phyloP scores from a whole-genome alignment of 2,797 vertebrate species.

The Paguma larvata region DNA sequence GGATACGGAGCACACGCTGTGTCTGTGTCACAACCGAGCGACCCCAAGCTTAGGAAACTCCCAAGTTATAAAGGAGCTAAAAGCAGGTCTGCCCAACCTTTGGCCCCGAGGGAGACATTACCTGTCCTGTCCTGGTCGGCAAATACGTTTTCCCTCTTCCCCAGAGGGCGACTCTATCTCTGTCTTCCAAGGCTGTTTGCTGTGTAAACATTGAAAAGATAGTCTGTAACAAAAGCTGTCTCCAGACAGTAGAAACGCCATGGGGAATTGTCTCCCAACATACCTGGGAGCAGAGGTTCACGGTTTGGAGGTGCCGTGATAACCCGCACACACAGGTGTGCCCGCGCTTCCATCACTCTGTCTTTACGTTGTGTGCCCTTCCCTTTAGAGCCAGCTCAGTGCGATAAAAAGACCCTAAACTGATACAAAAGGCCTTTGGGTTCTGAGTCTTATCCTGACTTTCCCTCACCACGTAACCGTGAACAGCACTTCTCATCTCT shows the following conservation, averaged over 20 bases:
- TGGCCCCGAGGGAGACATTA: not conserved
- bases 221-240: not conserved
- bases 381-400: not conserved
- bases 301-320: not conserved
- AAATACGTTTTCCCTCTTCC: not conserved
- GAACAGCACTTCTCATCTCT: not conserved
- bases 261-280: not conserved
- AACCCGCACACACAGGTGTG: not conserved
- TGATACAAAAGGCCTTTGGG: not conserved
- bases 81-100: not conserved
- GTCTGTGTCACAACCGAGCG: not conserved
- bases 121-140: not conserved
- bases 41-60: not conserved
- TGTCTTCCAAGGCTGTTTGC: not conserved
- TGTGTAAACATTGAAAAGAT: not conserved
- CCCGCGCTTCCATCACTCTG: not conserved
- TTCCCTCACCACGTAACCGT: not conserved
- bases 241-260: not conserved
- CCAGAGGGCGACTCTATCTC: not conserved
- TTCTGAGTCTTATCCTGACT: not conserved
- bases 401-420: not conserved
- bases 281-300: not conserved
- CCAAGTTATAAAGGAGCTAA: not conserved
- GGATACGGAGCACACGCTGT: not conserved
- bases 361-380: not conserved